A percentile compares a stretch with the other conserved stretches of the same genome.
phyloP scores from a whole-genome alignment of 2,888 invertebrate species.

The Cosmia pyralina region DNA sequence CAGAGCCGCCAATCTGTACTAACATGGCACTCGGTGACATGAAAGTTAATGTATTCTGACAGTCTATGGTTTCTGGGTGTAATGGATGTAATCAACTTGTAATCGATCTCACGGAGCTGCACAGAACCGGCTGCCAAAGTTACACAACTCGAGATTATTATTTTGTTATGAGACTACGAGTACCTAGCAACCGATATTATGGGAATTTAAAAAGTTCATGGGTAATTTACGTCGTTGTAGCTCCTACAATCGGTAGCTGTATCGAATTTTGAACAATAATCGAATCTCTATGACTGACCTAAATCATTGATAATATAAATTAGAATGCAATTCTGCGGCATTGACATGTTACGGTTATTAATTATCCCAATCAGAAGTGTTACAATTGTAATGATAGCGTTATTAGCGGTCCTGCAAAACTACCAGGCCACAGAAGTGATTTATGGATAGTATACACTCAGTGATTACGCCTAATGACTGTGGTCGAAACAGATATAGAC shows the following conservation, averaged over 20 bases:
- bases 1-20: constrained; percentile 62
- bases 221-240: constrained; percentile 31
- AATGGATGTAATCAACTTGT: constrained; percentile 59
- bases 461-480: constrained; percentile 37
- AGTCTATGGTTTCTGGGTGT: constrained; percentile 56
- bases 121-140: constrained; percentile 54
- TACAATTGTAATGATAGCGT: constrained; percentile 23
- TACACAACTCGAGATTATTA: constrained; percentile 64
- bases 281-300: neutral
- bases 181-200: constrained; percentile 37
- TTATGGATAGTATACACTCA: constrained; percentile 2
- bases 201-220: constrained; percentile 44
- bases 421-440: constrained; percentile 14
- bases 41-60: constrained; percentile 65
- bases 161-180: constrained; percentile 59
- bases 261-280: constrained; percentile 29
- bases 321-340: constrained; percentile 9
- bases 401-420: constrained; percentile 40
- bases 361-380: constrained; percentile 38
- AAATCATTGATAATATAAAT: neutral
- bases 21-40: constrained; percentile 60
- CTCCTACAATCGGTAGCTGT: constrained; percentile 18
- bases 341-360: constrained; percentile 34
- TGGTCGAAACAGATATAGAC: constrained; percentile 26
- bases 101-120: constrained; percentile 59